Evolutionary conservation across 2,113 vertebrate genomes (phyloP).

Genomic region (Oryzias curvinotus): DNA sequence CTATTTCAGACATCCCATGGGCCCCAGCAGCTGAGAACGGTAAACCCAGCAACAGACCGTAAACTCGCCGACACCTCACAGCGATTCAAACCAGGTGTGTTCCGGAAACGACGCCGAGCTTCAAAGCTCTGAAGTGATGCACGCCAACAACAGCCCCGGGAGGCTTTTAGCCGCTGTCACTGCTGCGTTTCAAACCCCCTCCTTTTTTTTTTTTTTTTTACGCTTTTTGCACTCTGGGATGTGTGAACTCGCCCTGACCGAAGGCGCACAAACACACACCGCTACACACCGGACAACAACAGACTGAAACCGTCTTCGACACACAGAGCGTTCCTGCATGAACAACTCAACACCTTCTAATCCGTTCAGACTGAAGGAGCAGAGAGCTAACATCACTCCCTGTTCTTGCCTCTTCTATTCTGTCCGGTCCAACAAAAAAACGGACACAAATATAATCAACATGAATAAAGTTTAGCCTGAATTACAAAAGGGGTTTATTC

Average conservation of each 20-base stretch:
- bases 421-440: too few species aligned
- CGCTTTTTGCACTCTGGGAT: conserved; percentile 61
- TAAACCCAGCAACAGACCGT: not conserved
- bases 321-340: too few species aligned
- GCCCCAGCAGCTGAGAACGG: not conserved
- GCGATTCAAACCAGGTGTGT: not conserved
- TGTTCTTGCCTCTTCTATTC: too few species aligned
- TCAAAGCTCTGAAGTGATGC: conserved; percentile 37
- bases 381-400: too few species aligned
- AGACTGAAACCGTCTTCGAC: not conserved
- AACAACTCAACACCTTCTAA: too few species aligned
- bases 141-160: conserved; percentile 25
- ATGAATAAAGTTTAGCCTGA: too few species aligned
- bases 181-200: conserved; percentile 2
- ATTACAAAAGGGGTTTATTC: too few species aligned
- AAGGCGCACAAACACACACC: conserved; percentile 61
- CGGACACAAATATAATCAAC: too few species aligned
- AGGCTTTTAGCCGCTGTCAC: conserved; percentile 57
- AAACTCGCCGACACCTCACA: not conserved
- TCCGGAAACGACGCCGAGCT: conserved; percentile 7
- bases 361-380: too few species aligned
- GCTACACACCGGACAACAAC: conserved; percentile 6
- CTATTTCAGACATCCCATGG: too few species aligned
- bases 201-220: not conserved
- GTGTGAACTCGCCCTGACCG: conserved; percentile 41